A percentile compares a stretch with the other conserved stretches of the same genome.
These are phyloP conservation scores for Epirrhoe alternata DNA, from an alignment of 2,888 invertebrate genomes.

Conservation along the genomic window DNA sequence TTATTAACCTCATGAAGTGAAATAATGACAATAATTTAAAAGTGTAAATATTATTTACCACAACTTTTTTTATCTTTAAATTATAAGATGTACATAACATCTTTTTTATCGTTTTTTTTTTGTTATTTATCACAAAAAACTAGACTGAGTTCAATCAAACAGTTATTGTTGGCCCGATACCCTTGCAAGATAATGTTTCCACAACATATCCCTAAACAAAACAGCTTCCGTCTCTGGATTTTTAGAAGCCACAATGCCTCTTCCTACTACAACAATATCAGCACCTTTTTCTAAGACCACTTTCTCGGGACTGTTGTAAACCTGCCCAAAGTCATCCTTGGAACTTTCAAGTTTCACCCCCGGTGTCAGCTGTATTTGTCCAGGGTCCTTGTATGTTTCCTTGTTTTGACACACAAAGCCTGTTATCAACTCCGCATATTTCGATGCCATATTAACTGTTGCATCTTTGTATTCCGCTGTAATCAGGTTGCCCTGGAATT, in stretches of 20 bases:
- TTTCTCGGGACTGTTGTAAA: conserved; percentile 93
- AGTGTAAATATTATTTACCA: too few relatives aligned
- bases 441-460: conserved; percentile 89
- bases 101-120: too few relatives aligned
- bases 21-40: too few relatives aligned
- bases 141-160: background rate
- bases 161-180: conserved; percentile 40
- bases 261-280: conserved; percentile 97
- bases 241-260: conserved; percentile 91
- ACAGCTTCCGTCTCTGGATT: conserved; percentile 88
- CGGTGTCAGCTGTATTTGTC: conserved; percentile 95
- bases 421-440: conserved; percentile 90
- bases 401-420: conserved; percentile 96
- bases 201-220: conserved; percentile 89
- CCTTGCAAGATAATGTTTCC: conserved; percentile 82
- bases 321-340: conserved; percentile 92
- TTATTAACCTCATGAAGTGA: too few relatives aligned
- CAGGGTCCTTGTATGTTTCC: conserved; percentile 88
- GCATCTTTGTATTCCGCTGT: conserved; percentile 87
- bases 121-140: background rate
- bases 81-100: too few relatives aligned
- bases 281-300: conserved; percentile 93
- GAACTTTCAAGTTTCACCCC: conserved; percentile 92
- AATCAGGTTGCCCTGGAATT: conserved; percentile 79
- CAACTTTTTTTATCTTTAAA: too few relatives aligned